phyloP scores from a whole-genome alignment of 2,888 invertebrate genomes.

The Sthenelais limicola region DNA sequence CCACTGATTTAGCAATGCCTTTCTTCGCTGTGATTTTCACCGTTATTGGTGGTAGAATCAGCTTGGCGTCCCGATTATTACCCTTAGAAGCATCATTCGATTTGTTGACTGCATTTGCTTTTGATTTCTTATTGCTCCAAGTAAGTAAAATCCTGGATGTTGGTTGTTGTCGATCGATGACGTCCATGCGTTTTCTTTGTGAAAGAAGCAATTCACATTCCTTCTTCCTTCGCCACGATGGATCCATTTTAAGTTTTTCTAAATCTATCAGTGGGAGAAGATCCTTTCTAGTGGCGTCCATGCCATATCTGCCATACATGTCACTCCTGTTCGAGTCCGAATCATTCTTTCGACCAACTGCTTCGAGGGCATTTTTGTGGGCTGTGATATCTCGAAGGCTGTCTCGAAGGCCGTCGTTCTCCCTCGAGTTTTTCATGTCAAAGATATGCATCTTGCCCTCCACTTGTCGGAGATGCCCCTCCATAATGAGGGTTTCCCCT shows the following conservation, averaged over 20 bases:
- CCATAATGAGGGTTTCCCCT: neutral
- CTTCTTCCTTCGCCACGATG: conserved; percentile 17
- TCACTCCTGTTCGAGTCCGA: neutral
- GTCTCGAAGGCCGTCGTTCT: conserved; percentile 4
- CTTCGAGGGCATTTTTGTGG: conserved; percentile 6
- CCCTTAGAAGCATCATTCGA: neutral
- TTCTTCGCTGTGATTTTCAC: conserved; percentile 13
- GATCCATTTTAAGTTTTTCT: conserved; percentile 19
- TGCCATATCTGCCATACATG: conserved; percentile 2
- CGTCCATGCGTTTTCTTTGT: conserved; percentile 26
- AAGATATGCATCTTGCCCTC: conserved; percentile 20
- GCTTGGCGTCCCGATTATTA: neutral
- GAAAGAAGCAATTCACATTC: conserved; percentile 10
- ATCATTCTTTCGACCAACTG: conserved; percentile 17
- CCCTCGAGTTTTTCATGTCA: conserved; percentile 29
- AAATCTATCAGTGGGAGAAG: neutral
- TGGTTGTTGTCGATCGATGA: conserved; percentile 6
- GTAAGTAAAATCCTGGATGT: conserved; percentile 6
- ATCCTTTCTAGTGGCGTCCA: neutral
- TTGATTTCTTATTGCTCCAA: conserved; percentile 3
- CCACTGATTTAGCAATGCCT: conserved; percentile 13
- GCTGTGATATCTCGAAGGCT: conserved; percentile 15
- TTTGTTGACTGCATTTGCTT: neutral
- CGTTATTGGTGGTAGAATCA: conserved; percentile 11
- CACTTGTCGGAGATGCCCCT: neutral